Evolutionary conservation across 2,797 vertebrate species (phyloP).

Genomic region (Cuniculus paca): DNA sequence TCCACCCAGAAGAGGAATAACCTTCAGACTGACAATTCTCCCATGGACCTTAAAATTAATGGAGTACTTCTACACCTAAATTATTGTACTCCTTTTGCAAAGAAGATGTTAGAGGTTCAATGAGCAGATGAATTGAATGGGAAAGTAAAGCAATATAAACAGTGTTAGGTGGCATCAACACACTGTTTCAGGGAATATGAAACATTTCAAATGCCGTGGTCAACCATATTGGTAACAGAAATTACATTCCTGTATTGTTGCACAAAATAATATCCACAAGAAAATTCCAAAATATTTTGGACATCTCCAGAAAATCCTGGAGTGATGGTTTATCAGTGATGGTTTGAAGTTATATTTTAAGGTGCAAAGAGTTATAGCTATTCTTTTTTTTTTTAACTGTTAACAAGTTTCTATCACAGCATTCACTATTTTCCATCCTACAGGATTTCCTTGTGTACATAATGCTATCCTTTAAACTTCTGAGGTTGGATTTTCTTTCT

Average conservation of each 20-base stretch:
- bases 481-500: neutral
- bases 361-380: neutral
- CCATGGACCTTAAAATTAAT: conserved; percentile 40
- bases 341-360: neutral
- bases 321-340: no score
- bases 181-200: neutral
- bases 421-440: neutral
- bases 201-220: neutral
- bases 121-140: neutral
- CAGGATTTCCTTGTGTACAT: neutral
- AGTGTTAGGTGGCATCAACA: neutral
- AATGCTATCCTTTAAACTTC: neutral
- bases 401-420: neutral
- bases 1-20: neutral
- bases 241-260: neutral
- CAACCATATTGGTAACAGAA: neutral
- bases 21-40: neutral
- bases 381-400: neutral
- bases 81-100: neutral
- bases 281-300: neutral
- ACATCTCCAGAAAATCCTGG: neutral
- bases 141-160: neutral
- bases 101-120: neutral
- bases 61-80: neutral
- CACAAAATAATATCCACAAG: neutral